phyloP scores from a whole-genome alignment of 2,797 vertebrate genomes.

The Caiman crocodilus region DNA sequence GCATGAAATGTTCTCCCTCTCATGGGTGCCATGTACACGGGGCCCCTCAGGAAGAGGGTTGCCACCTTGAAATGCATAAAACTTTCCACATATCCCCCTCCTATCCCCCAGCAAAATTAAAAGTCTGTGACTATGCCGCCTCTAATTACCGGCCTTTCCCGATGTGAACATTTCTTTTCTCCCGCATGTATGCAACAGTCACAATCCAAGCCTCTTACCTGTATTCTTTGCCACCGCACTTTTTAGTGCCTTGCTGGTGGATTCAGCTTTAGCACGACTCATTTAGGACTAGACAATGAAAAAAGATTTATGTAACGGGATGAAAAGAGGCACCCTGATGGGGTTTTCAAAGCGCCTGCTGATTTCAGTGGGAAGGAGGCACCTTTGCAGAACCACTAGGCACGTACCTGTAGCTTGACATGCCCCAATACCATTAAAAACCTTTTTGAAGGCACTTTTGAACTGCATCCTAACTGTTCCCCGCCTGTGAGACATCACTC shows the following conservation, averaged over 20 bases:
- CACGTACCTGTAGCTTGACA: not conserved
- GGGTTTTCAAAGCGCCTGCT: not conserved
- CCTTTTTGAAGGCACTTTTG: not conserved
- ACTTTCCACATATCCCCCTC: too few species aligned
- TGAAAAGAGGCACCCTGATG: not conserved
- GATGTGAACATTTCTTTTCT: slow-evolving; percentile 7
- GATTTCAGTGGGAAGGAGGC: not conserved
- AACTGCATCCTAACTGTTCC: not conserved
- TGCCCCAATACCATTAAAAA: not conserved
- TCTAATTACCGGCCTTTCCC: not conserved
- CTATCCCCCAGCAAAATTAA: too few species aligned
- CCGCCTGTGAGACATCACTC: too few species aligned
- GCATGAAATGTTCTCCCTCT: too few species aligned
- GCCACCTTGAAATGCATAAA: too few species aligned
- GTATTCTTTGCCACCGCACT: rapidly evolving
- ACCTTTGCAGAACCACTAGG: not conserved
- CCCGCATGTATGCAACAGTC: not conserved
- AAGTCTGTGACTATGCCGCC: not conserved
- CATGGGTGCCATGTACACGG: too few species aligned
- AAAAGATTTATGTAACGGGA: not conserved
- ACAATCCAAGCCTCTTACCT: rapidly evolving
- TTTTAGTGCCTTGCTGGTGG: not conserved
- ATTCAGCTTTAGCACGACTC: too few species aligned
- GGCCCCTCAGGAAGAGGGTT: too few species aligned
- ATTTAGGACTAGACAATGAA: not conserved